A percentile compares a stretch with the other conserved stretches of the same genome.
These are phyloP conservation scores for Syrista parreyssii DNA, from an alignment of 2,888 invertebrate species.

Conservation along the genomic window DNA sequence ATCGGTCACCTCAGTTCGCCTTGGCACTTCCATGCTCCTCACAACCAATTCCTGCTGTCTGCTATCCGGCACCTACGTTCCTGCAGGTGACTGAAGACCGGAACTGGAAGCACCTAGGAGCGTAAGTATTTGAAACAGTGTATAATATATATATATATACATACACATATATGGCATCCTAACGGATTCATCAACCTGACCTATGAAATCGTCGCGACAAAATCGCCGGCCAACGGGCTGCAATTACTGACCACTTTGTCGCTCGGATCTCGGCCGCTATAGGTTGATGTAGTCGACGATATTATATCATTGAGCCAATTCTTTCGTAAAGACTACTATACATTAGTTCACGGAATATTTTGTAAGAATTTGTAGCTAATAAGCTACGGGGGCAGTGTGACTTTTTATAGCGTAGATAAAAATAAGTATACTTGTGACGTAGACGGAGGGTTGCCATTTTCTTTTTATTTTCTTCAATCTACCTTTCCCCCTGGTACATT, in stretches of 20 bases:
- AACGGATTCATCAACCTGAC: neutral
- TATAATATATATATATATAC: neutral
- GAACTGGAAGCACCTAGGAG: constrained; percentile 74
- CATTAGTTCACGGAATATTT: neutral
- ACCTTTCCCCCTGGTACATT: neutral
- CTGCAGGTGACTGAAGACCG: constrained; percentile 66
- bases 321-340: constrained; percentile 42
- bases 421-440: neutral
- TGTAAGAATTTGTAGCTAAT: too few relatives aligned
- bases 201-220: neutral
- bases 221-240: constrained; percentile 12
- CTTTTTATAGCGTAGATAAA: neutral
- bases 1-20: constrained; percentile 54
- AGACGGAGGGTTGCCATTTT: neutral
- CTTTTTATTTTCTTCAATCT: neutral
- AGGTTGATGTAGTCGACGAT: constrained; percentile 29
- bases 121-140: constrained; percentile 69
- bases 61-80: constrained; percentile 71
- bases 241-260: constrained; percentile 61
- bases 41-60: constrained; percentile 70
- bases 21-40: constrained; percentile 68
- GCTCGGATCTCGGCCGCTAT: constrained; percentile 37
- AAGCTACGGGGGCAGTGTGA: neutral
- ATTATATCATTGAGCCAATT: constrained; percentile 60
- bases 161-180: neutral